A percentile compares a stretch with the other conserved stretches of the same genome.
phyloP scores from a whole-genome alignment of 2,888 invertebrate species.

The Villa cingulata region DNA sequence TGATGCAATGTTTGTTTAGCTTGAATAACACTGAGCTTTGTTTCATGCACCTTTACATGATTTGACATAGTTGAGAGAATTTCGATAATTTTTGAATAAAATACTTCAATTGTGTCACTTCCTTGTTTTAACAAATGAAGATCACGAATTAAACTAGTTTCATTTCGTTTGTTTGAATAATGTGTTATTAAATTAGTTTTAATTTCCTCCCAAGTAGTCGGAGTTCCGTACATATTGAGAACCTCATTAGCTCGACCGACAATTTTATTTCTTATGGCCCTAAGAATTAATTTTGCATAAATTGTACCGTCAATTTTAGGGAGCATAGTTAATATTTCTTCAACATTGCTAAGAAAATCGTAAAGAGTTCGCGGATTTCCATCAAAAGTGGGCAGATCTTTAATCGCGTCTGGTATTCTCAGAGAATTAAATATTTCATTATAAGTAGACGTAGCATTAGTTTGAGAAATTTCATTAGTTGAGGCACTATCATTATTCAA shows the following conservation, averaged over 20 bases:
- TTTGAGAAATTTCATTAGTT: no score
- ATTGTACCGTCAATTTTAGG: conserved; percentile 2
- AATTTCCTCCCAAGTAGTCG: conserved; percentile 11
- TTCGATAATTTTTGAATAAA: conserved; percentile 12
- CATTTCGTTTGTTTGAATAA: conserved; percentile 12
- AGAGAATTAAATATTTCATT: no score
- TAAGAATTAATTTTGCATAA: conserved; percentile 11
- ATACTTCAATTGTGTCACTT: conserved; percentile 2
- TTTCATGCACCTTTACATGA: conserved; percentile 13
- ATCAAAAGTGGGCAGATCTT: conserved; percentile 12
- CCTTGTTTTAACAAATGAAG: conserved; percentile 12
- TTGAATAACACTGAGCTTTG: conserved; percentile 8
- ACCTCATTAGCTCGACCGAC: conserved; percentile 14
- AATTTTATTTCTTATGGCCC: conserved; percentile 15
- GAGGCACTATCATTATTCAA: no score
- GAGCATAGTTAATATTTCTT: conserved; percentile 12
- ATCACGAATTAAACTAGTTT: conserved; percentile 13
- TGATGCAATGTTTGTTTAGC: conserved; percentile 12
- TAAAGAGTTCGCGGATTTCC: conserved; percentile 4
- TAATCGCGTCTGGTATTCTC: conserved; percentile 14
- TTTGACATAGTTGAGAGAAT: conserved; percentile 13
- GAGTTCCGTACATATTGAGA: conserved; percentile 13
- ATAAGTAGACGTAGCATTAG: no score
- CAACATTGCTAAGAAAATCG: conserved; percentile 10
- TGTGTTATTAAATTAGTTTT: conserved; percentile 14